A percentile compares a stretch with the other conserved stretches of the same genome.
Conservation (phyloP, 2,113 vertebrate species). For the Sylvia atricapilla region DNA sequence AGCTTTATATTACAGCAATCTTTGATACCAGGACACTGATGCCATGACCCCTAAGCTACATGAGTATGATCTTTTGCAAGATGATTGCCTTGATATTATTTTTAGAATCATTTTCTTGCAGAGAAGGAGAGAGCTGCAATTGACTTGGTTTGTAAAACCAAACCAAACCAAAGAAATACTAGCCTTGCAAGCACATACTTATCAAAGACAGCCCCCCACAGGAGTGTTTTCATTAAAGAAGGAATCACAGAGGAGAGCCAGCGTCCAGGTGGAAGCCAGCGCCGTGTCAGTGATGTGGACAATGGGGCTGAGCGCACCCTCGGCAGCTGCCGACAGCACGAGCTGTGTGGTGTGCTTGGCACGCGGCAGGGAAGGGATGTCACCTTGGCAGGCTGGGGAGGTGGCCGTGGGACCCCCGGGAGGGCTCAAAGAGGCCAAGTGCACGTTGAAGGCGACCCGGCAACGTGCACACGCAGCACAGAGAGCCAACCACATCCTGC, state of each 20-base stretch:
- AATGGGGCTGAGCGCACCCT: not conserved
- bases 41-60: not conserved
- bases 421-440: not conserved
- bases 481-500: not conserved
- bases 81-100: not conserved
- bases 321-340: not conserved
- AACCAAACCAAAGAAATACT: too few species aligned
- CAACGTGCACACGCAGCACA: rapidly evolving
- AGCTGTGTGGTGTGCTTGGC: rapidly evolving
- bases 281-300: not conserved
- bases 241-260: not conserved
- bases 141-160: not conserved
- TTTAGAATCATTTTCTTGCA: not conserved
- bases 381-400: not conserved
- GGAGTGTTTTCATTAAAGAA: not conserved
- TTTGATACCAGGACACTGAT: not conserved
- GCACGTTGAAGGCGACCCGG: not conserved
- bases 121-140: not conserved
- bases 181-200: not conserved
- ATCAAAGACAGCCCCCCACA: not conserved
- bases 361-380: not conserved
- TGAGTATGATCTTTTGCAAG: not conserved
- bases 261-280: not conserved
- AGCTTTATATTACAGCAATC: not conserved
- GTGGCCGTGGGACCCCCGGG: not conserved